These are phyloP conservation scores for Tyrophagus putrescentiae DNA, from an alignment of 1,140 invertebrate genomes.

Conservation along the genomic window DNA sequence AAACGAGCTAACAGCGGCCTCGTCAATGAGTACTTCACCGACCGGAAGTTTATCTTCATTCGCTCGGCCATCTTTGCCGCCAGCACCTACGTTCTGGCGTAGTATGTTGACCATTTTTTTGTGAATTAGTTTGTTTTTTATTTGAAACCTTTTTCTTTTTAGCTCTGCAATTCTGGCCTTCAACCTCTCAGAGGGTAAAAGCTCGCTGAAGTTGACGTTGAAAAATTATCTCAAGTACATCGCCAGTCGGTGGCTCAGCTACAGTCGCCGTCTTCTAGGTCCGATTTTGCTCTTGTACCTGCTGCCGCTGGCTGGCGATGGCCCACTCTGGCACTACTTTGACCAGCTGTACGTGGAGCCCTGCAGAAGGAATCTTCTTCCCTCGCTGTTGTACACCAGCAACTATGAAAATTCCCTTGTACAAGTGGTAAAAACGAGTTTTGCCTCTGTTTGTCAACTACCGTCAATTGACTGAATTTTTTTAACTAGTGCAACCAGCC, in stretches of 20 bases:
- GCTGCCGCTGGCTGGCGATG: slow-evolving; percentile 1
- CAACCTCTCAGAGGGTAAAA: background rate
- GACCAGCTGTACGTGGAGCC: slow-evolving; percentile 3
- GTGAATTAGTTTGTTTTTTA: background rate
- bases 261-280: background rate
- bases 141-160: background rate
- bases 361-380: background rate
- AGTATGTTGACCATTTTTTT: background rate
- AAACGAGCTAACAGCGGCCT: background rate
- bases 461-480: background rate
- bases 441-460: background rate
- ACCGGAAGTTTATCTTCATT: slow-evolving; percentile 5
- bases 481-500: slow-evolving; percentile 5
- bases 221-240: background rate
- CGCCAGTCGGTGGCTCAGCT: background rate
- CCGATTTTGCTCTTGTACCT: slow-evolving; percentile 7
- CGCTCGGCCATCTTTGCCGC: background rate
- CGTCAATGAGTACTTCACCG: slow-evolving; percentile 6
- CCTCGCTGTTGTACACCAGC: background rate
- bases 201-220: background rate
- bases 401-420: slow-evolving; percentile 2
- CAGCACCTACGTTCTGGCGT: background rate
- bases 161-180: background rate
- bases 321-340: slow-evolving; percentile 14
- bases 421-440: slow-evolving; percentile 14